Conservation (phyloP, 2,113 vertebrate genomes). For the Siniperca knerii region DNA sequence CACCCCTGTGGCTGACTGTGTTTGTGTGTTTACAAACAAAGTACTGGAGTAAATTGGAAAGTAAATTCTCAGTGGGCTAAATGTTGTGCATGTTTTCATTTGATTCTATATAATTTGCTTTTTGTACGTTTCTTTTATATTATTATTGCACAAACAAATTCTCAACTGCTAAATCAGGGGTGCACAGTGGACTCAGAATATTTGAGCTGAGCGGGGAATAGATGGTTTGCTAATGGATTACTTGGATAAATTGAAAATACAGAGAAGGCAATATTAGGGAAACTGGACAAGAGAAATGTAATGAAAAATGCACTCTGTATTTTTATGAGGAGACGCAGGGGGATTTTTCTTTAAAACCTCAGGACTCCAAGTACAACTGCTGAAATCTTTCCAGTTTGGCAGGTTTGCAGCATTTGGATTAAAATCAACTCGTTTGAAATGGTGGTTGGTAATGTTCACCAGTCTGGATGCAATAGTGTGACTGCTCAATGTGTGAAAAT, state of each 20-base stretch:
- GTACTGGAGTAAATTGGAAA: not conserved
- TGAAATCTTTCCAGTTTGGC: constrained; percentile 52
- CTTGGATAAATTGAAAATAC: constrained; percentile 51
- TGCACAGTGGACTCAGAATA: constrained; percentile 21
- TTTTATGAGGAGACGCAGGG: constrained; percentile 11
- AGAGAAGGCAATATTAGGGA: constrained; percentile 42
- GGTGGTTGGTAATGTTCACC: constrained; percentile 7
- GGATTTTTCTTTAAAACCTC: constrained; percentile 43
- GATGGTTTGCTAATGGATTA: constrained; percentile 48
- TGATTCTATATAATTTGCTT: constrained; percentile 21
- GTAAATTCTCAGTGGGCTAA: constrained; percentile 16
- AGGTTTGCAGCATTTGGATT: constrained; percentile 26
- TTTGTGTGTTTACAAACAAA: constrained; percentile 48
- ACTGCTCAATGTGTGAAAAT: constrained; percentile 1
- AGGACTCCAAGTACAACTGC: constrained; percentile 19
- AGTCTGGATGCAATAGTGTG: constrained; percentile 14
- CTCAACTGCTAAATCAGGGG: constrained; percentile 13
- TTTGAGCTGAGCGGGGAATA: constrained; percentile 25
- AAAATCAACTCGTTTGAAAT: constrained; percentile 32
- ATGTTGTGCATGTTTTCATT: constrained; percentile 28
- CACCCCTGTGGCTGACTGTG: constrained; percentile 42
- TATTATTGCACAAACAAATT: constrained; percentile 18
- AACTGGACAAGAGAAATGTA: constrained; percentile 42
- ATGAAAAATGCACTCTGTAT: constrained; percentile 50
- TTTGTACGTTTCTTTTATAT: constrained; percentile 5